Evolutionary conservation across 2,888 invertebrate genomes (phyloP), one percentile per base, ranked within the genome.

Genomic region (Congeria kusceri): DNA sequence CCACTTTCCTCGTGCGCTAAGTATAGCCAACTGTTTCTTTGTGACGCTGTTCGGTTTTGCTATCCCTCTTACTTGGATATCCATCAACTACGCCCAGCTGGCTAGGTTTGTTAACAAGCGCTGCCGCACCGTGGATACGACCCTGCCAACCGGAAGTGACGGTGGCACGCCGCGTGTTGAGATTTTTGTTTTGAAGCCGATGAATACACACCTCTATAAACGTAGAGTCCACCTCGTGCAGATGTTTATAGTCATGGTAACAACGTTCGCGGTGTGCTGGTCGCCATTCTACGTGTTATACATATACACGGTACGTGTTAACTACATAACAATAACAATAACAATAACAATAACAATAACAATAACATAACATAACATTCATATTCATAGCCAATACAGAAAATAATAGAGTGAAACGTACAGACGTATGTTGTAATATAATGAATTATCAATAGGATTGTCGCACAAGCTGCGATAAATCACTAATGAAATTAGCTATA

Each of bases 201-300:
- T 11, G 11, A 56, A 56, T 25, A 56, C 49, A 11, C 61, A 53
- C 39, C 25, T 73, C 13, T 59, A 59, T 39, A 59, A 39, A 39
- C 65, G 61, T 15, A 39, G 66, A 27, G 23, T 59, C 44, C 58
- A 66, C 39, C 25, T 73, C 18, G 39, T 73, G 13, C 83, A 88
- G 72, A 88, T 88, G 88, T 69, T 88, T 49, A 64, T 84, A 11
- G 27, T 87, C 11, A 80, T 85, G 53, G 84, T 86, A 23, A 62
- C 63, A 4, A 56, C 86, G 9, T 88, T 88, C 66, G 84, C 82
- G 11, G 23, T 86, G 7, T 77, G 82, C 39, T 88, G 88, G 88
- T 20, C 78, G 23, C 88, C 88, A n/a, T 88, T 84, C 61, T 87
- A 87, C 58, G 49, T 81, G 2, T 53, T 86, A 0, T 69, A 77